Evolutionary conservation across 2,797 vertebrate genomes (phyloP), one percentile per base, ranked within the genome.

Genomic region (Anabacerthia variegaticeps): DNA sequence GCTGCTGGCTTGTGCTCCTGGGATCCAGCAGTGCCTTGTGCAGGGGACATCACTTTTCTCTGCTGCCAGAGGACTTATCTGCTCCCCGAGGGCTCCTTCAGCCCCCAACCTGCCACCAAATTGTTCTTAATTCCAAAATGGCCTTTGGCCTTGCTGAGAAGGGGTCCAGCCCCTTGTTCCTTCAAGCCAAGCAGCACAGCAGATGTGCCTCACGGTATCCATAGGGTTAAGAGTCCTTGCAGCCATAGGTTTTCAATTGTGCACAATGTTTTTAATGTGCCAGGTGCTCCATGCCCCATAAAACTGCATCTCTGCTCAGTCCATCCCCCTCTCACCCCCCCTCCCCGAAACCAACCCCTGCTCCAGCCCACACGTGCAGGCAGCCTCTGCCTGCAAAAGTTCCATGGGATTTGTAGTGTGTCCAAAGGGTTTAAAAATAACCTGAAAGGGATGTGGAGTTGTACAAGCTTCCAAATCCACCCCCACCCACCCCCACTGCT

Each of bases 351-450:
- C 17, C 41, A 75, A 88, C 14, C 39, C 39, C 63, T 4, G 16
- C 85, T 62, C 58, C 69, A 26, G 22, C 37, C 75, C 82, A 46
- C 85, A 12, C 12, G 20, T 55, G 51, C 24, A 43, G 55, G 63
- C 58, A 46, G 54, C 23, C 52, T 32, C 72, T 16, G 26, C 4
- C 2, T 61, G 43, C 17, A 61, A 9, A 59, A 62, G 52, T 43
- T 67, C 3, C 7, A 6, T 81, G 85, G 77, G 69, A 54, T 63
- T 27, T 43, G 71, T 63, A 61, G 27, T 36, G 27, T 56, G 74
- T 49, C 72, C 6, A 7, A 61, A 75, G 20, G 49, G 34, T 74
- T 92, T 94, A 65, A 91, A 91, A 96, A 92, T 76, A 71, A 95
- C 59, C 69, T 39, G 10, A 39, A 77, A 85, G 78, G 74, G 93